Evolutionary conservation across 2,113 vertebrate species (phyloP), one percentile per base, ranked within the genome.

Genomic region (Onychostruthus taczanowskii): DNA sequence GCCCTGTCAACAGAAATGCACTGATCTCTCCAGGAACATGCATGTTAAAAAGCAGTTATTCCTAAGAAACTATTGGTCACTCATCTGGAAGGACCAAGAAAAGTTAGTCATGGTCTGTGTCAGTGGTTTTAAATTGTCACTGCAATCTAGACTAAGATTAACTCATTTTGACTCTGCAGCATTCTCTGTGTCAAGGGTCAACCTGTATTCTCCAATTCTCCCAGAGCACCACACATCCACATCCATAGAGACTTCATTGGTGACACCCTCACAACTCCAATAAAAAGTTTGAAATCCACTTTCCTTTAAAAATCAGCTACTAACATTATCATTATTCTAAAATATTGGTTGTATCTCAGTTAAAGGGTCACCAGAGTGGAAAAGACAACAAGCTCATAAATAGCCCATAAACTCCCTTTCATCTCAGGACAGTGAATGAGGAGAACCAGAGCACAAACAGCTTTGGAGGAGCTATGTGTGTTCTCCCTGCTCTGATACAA

Each of bases 241-340:
- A 31, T 6, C 16, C 35, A 20, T 0, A 33, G 27, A 28, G 6
- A 35, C 15, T 30, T 62, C 10, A 27, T 0, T 44, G 8, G 7
- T 20, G 31, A 55, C 24, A 74, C 5, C 9, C 5, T 67, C 3
- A 0, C 31, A 64, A 37, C 26, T 68, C 23, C 13, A 72, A 4
- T 59, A 76, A 35, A 50, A 13, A 2, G 0, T 61, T 73, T 23
- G n/a, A 70, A 55, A n/a, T 22, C 9, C 9, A 23, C 6, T 84
- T 92, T 10, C 26, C 31, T 43, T 47, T 31, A 67, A 74, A 73
- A 83, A 37, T 4, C n/a, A 64, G 14, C 12, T 16, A 33, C 22
- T 7, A 46, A 37, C 18, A 15, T 63, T 41, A 39, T 6, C 5
- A 4, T 23, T 69, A 52, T 50, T 59, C 44, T 63, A 41, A 67